These are phyloP conservation scores for Cynopterus brachyotis DNA, from an alignment of 2,113 vertebrate species.

Conservation along the genomic window DNA sequence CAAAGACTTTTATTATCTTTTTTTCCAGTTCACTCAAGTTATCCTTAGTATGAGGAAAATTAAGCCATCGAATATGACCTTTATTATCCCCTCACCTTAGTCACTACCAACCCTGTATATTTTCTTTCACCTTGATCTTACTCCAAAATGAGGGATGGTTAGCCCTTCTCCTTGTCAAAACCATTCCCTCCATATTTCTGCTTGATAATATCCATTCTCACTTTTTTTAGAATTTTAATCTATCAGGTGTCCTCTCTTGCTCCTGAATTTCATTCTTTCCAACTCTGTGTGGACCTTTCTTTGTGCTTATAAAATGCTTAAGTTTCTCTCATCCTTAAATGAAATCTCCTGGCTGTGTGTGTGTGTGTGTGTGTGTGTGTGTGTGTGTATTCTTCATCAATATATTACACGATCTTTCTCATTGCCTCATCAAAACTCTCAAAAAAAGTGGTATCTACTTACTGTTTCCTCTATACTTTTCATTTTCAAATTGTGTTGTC, in stretches of 20 bases:
- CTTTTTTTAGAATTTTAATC: neutral
- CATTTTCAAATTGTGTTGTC: neutral
- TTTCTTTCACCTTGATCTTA: neutral
- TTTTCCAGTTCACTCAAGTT: neutral
- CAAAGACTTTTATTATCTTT: neutral
- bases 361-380: no score
- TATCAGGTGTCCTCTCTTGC: neutral
- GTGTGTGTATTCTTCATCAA: neutral
- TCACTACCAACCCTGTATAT: neutral
- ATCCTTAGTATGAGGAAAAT: neutral
- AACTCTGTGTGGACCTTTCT: neutral
- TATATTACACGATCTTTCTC: fast-evolving
- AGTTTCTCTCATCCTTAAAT: neutral
- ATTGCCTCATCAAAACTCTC: neutral
- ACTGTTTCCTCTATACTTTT: neutral
- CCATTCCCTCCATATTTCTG: neutral
- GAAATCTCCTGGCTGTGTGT: neutral
- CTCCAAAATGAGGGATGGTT: neutral
- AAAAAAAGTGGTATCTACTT: neutral
- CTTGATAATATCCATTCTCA: neutral
- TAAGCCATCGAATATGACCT: neutral
- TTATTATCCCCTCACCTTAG: neutral
- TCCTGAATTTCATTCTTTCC: neutral
- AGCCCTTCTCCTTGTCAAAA: neutral
- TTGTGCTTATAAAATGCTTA: neutral